Base-by-base conservation (phyloP, 2,888 invertebrate species). In the Thereva unica region DNA sequence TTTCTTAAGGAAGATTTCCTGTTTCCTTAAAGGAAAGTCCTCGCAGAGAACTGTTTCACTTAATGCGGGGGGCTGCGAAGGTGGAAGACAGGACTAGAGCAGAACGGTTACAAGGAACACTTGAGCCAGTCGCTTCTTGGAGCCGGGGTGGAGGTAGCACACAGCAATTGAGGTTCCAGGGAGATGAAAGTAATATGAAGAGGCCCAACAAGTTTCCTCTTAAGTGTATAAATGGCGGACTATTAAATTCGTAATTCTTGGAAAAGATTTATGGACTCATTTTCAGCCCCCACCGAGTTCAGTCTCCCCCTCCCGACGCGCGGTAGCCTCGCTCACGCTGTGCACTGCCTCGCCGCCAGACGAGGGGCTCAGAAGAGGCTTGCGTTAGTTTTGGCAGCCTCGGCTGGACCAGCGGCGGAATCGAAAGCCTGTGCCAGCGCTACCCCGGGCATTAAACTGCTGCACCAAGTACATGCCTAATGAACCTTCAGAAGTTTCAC, bases 161-260 rank as follows among this genome's bases (percentile, higher is more conserved):
- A 40, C 35, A 41, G 50, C 37, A 9, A 59, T n/a, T n/a, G 40
- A n/a, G 4, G 55, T 5, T 40, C 34, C 45, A 40, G 40, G 40
- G 12, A 4, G 40, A 5, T 6, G 40, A 53, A 35, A 56, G 44
- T 56, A 56, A 56, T 42, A 35, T 59, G 47, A 64, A 53, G 64
- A 64, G 64, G 64, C 64, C 65, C 65, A 65, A 65, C 67, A 67
- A 64, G 64, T 67, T 64, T 67, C 55, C 47, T 64, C 50, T 64
- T 64, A 67, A 67, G 40, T 64, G 50, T 55, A 64, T 64, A 67
- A 64, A 64, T 67, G 67, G 57, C 47, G 64, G 67, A 64, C 67
- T 67, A 67, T 67, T 67, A 67, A 67, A 64, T 53, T 67, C 64
- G 67, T 67, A 63, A 63, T 64, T 63, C 47, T 50, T 40, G 63